Evolutionary conservation across 2,888 invertebrate species (phyloP), one percentile per base, ranked within the genome.

Genomic region (Nysson spinosus): DNA sequence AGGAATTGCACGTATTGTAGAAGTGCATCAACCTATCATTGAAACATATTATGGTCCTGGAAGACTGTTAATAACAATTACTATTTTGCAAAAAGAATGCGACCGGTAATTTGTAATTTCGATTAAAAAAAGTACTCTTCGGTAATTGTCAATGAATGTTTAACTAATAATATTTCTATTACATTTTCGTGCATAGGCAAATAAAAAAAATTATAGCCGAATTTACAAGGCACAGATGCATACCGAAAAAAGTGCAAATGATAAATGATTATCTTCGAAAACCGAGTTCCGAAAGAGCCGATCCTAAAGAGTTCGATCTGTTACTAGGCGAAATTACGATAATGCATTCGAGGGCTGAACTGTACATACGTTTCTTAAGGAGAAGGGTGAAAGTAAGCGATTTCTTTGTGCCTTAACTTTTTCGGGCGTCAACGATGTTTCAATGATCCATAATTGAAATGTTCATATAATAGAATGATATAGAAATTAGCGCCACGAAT

Each of bases 1-100:
- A 86, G 93, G 93, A 20, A 92, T 96, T 57, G 96, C 96, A 0
- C 89, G 94, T 58, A 91, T 95, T 4, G 90, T 97, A 20, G 96
- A 97, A 87, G 91, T 94, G 3, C 95, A 96, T 87, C 95, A 96
- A 79, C 96, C 96, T 0, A 90, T 96, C 20, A 92, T 97, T 22
- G 96, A 97, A 84, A 94, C 94, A 0, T 96, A 94, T 84, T 97
- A 96, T 87, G 96, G 95, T 77, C 92, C 93, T 12, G 95, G 95
- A 1, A 90, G 91, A 71, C 87, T 97, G 62, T 83, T 95, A 32
- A 90, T 91, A 12, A 92, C 96, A 72, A 89, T 96, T 43, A 89
- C 89, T 47, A 91, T 93, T 71, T 87, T 97, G 40, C 95, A 96
- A 83, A 90, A 90, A 65, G 94, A 94, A 87, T 96, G 96, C 83